A percentile compares a stretch with the other conserved stretches of the same genome.
These are phyloP conservation scores for Aegypius monachus DNA, from an alignment of 2,113 vertebrate genomes.

Conservation along the genomic window DNA sequence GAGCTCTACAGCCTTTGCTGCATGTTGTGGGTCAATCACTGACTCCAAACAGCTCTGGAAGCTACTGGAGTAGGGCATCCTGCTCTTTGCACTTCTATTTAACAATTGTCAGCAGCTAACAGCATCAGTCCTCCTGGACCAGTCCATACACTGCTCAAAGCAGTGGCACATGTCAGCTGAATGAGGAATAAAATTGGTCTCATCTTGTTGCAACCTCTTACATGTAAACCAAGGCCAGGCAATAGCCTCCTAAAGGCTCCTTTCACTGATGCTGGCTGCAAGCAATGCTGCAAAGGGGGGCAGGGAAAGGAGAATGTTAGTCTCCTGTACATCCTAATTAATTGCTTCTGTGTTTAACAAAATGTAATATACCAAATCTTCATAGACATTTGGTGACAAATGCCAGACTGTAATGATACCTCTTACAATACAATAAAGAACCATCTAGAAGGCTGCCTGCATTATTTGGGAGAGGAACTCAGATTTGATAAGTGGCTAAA, in stretches of 20 bases:
- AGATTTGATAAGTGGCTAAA: conserved; percentile 11
- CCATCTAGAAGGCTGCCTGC: not conserved
- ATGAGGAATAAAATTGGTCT: not conserved
- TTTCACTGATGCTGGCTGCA: not conserved
- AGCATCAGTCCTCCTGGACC: not conserved
- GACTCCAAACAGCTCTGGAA: not conserved
- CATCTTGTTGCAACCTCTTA: not conserved
- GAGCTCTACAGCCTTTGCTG: not conserved
- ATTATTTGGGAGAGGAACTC: not conserved
- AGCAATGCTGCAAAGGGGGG: not conserved
- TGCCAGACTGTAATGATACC: not conserved
- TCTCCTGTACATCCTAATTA: not conserved
- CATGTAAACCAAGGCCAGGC: not conserved
- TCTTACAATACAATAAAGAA: not conserved
- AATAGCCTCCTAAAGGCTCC: not conserved
- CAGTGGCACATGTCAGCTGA: not conserved
- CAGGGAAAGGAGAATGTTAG: not conserved
- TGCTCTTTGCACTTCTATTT: not conserved
- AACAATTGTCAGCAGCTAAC: not conserved
- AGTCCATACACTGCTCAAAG: not conserved
- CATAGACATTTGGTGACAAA: not conserved
- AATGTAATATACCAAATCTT: not conserved
- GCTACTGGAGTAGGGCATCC: not conserved
- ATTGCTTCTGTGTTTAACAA: not conserved
- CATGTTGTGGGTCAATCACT: not conserved